Evolutionary conservation across 64 coral and sea anemone species (phyloP).

Genomic region (Stichodactyla mertensii): DNA sequence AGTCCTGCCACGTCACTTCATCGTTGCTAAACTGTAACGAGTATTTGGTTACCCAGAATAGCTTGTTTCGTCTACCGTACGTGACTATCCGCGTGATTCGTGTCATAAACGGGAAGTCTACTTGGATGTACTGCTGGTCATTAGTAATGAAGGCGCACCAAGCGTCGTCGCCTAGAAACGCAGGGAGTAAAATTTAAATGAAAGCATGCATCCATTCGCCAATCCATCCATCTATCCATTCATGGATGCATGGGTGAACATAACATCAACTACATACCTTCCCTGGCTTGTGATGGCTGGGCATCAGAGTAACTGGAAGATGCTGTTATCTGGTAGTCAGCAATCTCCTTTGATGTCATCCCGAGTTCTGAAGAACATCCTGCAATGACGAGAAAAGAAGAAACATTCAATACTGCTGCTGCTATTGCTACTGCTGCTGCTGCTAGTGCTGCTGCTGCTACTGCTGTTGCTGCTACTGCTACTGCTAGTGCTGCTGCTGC

Average conservation of each 20-base stretch:
- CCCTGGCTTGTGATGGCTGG: slow-evolving; percentile 57
- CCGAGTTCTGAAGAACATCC: slow-evolving; percentile 64
- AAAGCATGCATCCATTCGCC: too few species aligned
- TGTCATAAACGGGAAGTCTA: slow-evolving; percentile 69
- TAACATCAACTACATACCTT: slow-evolving; percentile 32
- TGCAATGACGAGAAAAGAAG: background rate
- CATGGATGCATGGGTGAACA: background rate
- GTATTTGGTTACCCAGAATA: slow-evolving; percentile 63
- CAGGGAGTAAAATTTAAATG: too few species aligned
- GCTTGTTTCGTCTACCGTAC: slow-evolving; percentile 51
- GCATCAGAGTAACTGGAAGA: slow-evolving; percentile 60
- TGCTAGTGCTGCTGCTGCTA: too few species aligned
- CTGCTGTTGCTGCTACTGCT: too few species aligned
- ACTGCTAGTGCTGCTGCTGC: too few species aligned
- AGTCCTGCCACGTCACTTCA: slow-evolving; percentile 60
- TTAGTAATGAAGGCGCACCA: slow-evolving; percentile 60
- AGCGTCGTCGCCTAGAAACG: slow-evolving; percentile 38
- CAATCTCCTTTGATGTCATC: slow-evolving; percentile 58
- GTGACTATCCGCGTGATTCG: slow-evolving; percentile 40
- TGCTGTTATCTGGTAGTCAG: slow-evolving; percentile 86
- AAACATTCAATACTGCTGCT: too few species aligned
- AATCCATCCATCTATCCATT: background rate
- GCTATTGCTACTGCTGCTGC: too few species aligned
- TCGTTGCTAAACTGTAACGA: slow-evolving; percentile 62
- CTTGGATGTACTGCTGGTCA: slow-evolving; percentile 54